These are phyloP conservation scores for Zhuqinia jingwanae DNA, from an alignment of 2,888 invertebrate genomes.

Conservation along the genomic window DNA sequence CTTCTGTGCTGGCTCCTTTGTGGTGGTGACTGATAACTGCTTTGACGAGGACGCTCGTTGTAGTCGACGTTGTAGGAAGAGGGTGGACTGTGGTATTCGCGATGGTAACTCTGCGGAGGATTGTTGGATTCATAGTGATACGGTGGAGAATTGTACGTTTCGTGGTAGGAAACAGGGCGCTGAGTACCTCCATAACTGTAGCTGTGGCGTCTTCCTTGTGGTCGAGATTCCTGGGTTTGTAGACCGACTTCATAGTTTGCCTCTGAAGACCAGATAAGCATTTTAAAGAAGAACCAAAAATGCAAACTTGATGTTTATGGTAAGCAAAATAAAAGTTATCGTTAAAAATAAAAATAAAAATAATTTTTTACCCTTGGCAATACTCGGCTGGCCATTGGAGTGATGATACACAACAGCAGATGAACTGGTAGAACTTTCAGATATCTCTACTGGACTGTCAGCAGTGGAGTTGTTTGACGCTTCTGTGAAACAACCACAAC, in stretches of 20 bases:
- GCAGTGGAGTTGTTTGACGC: neutral
- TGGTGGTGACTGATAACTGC: slow-evolving; percentile 44
- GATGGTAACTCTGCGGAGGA: slow-evolving; percentile 64
- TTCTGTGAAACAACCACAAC: neutral
- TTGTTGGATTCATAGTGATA: slow-evolving; percentile 54
- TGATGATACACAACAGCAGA: slow-evolving; percentile 32
- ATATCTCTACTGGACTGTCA: neutral
- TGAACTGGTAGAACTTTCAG: slow-evolving; percentile 22
- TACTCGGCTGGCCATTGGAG: neutral
- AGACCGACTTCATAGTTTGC: slow-evolving; percentile 7
- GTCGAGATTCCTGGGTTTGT: slow-evolving; percentile 52
- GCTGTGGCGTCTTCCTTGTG: slow-evolving; percentile 47
- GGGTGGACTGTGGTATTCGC: slow-evolving; percentile 64
- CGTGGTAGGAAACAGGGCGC: slow-evolving; percentile 59
- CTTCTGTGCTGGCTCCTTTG: slow-evolving; percentile 40
- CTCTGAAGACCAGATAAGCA: neutral
- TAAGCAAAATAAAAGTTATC: neutral
- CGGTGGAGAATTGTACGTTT: slow-evolving; percentile 54
- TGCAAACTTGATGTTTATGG: too few species aligned
- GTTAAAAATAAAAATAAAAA: neutral
- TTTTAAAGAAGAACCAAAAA: neutral
- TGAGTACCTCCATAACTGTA: slow-evolving; percentile 42
- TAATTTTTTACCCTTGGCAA: neutral
- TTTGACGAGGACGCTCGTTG: slow-evolving; percentile 41
- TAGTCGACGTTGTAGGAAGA: slow-evolving; percentile 57